Evolutionary conservation across 2,797 vertebrate species (phyloP).

Genomic region (Crocidura indochinensis): DNA sequence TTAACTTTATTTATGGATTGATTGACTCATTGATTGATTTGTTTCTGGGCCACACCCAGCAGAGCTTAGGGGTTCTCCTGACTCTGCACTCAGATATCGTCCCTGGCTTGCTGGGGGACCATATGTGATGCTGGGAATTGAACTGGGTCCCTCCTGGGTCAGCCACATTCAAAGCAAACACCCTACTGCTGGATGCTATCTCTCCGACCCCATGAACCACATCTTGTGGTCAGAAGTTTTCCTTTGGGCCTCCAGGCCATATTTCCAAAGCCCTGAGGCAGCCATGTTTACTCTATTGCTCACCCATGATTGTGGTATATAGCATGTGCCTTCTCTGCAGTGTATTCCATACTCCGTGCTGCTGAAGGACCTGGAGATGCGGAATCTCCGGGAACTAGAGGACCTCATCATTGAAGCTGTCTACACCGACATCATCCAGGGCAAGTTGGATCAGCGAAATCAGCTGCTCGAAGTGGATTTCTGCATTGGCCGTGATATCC

Average conservation of each 20-base stretch:
- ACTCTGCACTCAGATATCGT: too few relatives aligned
- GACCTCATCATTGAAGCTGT: constrained; percentile 99
- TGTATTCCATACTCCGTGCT: constrained; percentile 99
- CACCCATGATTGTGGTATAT: constrained; percentile 38
- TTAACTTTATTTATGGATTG: too few relatives aligned
- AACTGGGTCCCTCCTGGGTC: too few relatives aligned
- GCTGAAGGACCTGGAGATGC: constrained; percentile 98
- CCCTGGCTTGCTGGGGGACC: too few relatives aligned
- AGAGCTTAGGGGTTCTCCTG: neutral
- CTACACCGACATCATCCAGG: constrained; percentile 99
- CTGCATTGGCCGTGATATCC: constrained; percentile 98
- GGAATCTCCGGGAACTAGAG: constrained; percentile 98
- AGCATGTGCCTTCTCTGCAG: constrained; percentile 88
- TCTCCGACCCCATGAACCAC: neutral
- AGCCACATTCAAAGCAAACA: too few relatives aligned
- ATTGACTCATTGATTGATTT: too few relatives aligned
- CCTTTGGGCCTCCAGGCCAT: neutral
- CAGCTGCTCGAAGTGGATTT: constrained; percentile 99
- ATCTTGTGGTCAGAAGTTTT: neutral
- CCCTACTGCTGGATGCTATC: too few relatives aligned
- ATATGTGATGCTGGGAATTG: too few relatives aligned
- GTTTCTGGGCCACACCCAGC: neutral
- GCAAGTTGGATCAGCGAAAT: constrained; percentile 98
- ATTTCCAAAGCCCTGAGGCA: neutral
- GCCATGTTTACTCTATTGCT: neutral